Evolutionary conservation across 1,140 invertebrate species (phyloP), one percentile per base, ranked within the genome.

Genomic region (Chrysoperla carnea): DNA sequence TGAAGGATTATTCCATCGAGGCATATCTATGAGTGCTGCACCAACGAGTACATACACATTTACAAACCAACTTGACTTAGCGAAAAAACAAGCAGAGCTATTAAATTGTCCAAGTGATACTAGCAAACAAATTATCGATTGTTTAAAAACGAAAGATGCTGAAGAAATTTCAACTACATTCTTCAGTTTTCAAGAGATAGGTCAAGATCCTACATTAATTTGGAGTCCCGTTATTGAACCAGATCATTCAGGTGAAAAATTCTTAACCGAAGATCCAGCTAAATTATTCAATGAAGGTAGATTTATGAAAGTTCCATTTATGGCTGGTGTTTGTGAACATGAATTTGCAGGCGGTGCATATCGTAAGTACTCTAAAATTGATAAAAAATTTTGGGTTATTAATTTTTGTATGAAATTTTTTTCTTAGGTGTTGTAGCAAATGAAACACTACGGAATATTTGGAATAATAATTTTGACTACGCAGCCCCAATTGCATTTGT

Each of bases 201-300:
- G 64, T 11, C 55, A 50, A 11, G 67, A 80, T 56, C 76, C 78
- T 2, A 46, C 75, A 9, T 52, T 75, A 1, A 40, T 75, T 1
- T 84, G 77, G 74, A 52, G 56, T 15, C 76, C 80, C 1, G 73
- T 81, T 1, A 63, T 83, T 5, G 81, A 84, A 55, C 67, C 67
- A 1, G 71, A 78, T 52, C 70, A 74, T 47, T 77, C 75, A 0
- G 71, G 78, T 46, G 70, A 78, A 47, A 64, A 75, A 36, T 83
- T 81, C 53, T 56, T 84, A 11, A 50, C 65, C 0, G 68, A 67
- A 14, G 63, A 76, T 50, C 78, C 79, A 0, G 48, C 66, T 6
- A 62, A 69, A 14, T 56, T 74, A 2, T 68, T 80, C 8, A 57
- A 61, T 36, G 52, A 67, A 29, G 73, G 73, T 14, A 63, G 73